A percentile compares a stretch with the other conserved stretches of the same genome.
phyloP scores from a whole-genome alignment of 1,140 invertebrate genomes.

The Zaprionus gabonicus region DNA sequence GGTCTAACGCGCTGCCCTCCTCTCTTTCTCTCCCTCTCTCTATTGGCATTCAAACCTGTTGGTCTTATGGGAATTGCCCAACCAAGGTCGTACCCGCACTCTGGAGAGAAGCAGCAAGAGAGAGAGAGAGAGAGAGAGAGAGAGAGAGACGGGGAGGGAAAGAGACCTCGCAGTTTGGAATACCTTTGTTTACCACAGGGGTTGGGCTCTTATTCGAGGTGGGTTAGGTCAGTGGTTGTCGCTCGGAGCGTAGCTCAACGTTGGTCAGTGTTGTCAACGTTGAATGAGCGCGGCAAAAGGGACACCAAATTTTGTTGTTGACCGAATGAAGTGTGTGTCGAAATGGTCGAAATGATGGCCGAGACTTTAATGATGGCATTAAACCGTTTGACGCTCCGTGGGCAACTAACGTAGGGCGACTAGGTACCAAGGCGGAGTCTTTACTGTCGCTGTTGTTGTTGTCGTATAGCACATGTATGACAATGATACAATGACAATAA shows the following conservation, averaged over 20 bases:
- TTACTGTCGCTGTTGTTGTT: background rate
- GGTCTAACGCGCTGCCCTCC: background rate
- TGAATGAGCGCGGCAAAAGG: conserved; percentile 1
- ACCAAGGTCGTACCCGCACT: conserved; percentile 1
- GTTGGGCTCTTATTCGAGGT: conserved; percentile 10
- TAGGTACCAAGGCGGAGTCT: conserved; percentile 9
- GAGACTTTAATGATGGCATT: conserved; percentile 56
- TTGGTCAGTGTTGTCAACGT: background rate
- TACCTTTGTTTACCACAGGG: conserved; percentile 19
- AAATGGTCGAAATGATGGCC: conserved; percentile 47
- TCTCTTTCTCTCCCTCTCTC: background rate
- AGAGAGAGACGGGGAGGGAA: no score
- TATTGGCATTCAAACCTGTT: conserved; percentile 7
- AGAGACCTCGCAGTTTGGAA: conserved; percentile 4
- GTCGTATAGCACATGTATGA: conserved; percentile 52
- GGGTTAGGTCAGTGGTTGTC: conserved; percentile 40
- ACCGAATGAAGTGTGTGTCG: conserved; percentile 45
- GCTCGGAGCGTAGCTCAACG: background rate
- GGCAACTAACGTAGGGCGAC: background rate
- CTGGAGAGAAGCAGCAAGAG: background rate
- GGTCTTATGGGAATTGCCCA: conserved; percentile 1
- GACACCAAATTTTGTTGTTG: conserved; percentile 5
- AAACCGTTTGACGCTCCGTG: conserved; percentile 33
- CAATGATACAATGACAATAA: conserved; percentile 70
- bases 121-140: no score